Base-by-base conservation (phyloP, 2,113 vertebrate genomes). In the Salvelinus namaycush region DNA sequence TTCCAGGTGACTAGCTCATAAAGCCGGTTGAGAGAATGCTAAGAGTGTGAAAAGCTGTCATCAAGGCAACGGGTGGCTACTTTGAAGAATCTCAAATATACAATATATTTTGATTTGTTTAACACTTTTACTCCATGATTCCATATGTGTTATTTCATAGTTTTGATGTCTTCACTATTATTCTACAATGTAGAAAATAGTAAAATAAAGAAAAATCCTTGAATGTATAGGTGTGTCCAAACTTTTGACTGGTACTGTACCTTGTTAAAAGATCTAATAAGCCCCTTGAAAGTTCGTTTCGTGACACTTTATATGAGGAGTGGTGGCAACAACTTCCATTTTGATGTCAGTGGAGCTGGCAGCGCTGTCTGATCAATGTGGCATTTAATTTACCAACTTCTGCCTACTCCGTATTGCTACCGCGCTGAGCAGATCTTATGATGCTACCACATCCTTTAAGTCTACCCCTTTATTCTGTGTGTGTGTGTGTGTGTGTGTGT, bases 251-350 rank as follows among this genome's bases (percentile, higher is more conserved):
- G 34, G 34, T 34, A 34, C 34, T 34, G 34, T 87, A 86, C 77
- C 84, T 89, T 81, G 72, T 88, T 87, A 89, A 89, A 89, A 85
- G 74, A 90, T 88, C 81, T 88, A 87, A 90, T 89, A 85, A 89
- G 81, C 74, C 79, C 86, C 81, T 80, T 89, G 57, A 87, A 89
- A 89, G 83, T 86, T 81, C 66, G 82, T 90, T 84, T 78, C 70
- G 79, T 86, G 79, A 87, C 75, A 89, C 83, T 86, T 83, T 73
- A 84, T 75, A 82, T 83, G 81, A 87, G 80, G 27, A 80, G 72
- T 54, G 83, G 86, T 77, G 84, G 82, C 78, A 81, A 82, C 71
- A 79, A 72, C 75, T 84, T 89, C 71, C 79, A 84, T 85, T 88
- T 87, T 86, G 87, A 90, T 88, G 89, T 89, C 86, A 87, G 72